Conservation (phyloP, 2,797 vertebrate genomes). For the Ibycter americanus region DNA sequence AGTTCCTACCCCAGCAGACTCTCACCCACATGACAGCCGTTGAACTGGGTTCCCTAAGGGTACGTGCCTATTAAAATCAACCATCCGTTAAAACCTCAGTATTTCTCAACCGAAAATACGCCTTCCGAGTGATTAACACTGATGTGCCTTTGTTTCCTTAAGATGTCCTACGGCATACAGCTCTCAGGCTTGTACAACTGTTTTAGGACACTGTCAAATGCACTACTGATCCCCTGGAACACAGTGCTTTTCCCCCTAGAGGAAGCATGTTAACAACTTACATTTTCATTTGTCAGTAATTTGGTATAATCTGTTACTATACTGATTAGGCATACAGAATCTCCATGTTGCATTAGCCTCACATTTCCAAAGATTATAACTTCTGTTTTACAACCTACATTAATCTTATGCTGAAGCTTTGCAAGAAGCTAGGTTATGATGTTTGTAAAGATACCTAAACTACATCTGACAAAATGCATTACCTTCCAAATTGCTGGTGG, state of each 20-base stretch:
- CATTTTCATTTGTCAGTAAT: background rate
- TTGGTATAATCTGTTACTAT: background rate
- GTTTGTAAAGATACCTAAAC: background rate
- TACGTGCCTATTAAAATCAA: background rate
- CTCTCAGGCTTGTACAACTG: background rate
- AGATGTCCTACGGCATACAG: background rate
- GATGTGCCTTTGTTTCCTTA: background rate
- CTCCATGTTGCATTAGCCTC: background rate
- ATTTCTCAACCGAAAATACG: background rate
- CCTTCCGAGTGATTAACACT: background rate
- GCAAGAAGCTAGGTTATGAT: background rate
- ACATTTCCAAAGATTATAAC: background rate
- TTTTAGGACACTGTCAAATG: background rate
- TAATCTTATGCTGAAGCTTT: background rate
- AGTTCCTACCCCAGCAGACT: background rate
- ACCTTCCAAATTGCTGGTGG: background rate
- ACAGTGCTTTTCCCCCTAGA: background rate
- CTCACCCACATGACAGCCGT: background rate
- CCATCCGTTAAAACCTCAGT: background rate
- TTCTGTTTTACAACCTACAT: background rate
- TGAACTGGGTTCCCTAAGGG: background rate
- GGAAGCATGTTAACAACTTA: background rate
- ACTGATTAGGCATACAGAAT: background rate
- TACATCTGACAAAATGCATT: background rate
- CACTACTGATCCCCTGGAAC: background rate